Percentiles rank a stretch among this genome's conserved stretches.
Evolutionary conservation across 2,888 invertebrate species (phyloP).

Genomic region (Cloeon dipterum): DNA sequence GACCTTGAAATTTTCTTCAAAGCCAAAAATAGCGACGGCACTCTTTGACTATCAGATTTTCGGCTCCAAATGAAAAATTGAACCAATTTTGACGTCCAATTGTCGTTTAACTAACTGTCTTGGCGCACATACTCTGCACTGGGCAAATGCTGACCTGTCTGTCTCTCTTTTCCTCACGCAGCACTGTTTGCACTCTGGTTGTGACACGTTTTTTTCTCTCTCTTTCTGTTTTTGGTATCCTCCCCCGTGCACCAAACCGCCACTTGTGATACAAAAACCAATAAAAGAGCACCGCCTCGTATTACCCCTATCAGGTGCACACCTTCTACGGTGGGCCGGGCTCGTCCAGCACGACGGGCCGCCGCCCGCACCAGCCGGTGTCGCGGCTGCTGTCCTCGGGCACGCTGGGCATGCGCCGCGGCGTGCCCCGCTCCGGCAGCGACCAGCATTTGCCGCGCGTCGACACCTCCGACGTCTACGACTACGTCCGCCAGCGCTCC

Average conservation of each 20-base stretch:
- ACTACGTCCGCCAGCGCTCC: constrained; percentile 7
- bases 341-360: constrained; percentile 8
- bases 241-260: background rate
- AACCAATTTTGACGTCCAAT: too few species aligned
- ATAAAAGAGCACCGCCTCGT: background rate
- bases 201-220: constrained; percentile 2
- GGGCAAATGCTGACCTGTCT: too few species aligned
- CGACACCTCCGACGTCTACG: constrained; percentile 30
- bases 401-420: constrained; percentile 11
- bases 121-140: too few species aligned
- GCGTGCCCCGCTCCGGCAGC: constrained; percentile 65
- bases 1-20: too few species aligned
- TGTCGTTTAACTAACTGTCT: too few species aligned
- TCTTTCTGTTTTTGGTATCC: constrained; percentile 1
- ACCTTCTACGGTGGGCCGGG: constrained; percentile 49
- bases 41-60: too few species aligned
- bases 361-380: constrained; percentile 4
- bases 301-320: constrained; percentile 32
- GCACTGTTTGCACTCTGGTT: too few species aligned
- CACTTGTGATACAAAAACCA: background rate
- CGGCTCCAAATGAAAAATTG: too few species aligned
- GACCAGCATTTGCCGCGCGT: constrained; percentile 76
- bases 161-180: too few species aligned
- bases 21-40: too few species aligned
- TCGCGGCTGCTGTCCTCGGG: constrained; percentile 8